Base-by-base conservation (phyloP, 2,888 invertebrate species). In the Euphydryas editha region DNA sequence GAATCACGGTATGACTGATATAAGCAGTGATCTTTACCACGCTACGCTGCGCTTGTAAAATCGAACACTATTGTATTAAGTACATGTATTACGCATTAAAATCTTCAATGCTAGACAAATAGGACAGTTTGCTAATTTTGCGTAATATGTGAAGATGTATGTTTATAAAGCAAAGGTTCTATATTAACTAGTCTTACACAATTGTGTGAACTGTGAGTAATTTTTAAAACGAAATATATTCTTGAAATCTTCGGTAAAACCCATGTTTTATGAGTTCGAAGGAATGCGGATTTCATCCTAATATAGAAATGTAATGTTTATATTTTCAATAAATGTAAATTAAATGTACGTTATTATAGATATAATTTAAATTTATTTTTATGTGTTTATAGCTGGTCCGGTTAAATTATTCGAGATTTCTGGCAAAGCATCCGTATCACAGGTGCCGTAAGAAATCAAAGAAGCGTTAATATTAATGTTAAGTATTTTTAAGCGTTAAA, bases 341-440 rank as follows among this genome's bases (percentile, higher is more conserved):
- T 36, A 17, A 17, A 17, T 8, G 11, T 36, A 36, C 10, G 13
- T 24, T 54, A 51, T 36, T 17, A 17, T 54, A 36, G 4, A 10
- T 54, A 36, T n/a, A 1, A 61, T 47, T 51, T 61, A 63, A 39
- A 30, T 61, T n/a, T 56, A 62, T 55, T 46, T 65, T 59, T 66
- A 55, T 63, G 64, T 54, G 8, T n/a, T 72, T 76, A 58, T 77
- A 78, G 78, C 72, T 78, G 78, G 74, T 77, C 77, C 68, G 78
- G 78, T 68, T 78, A 72, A 74, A 64, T 60, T 65, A 65, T 65
- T 65, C 65, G 55, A 69, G 72, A 59, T 69, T 71, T 70, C 69
- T 72, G 68, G 68, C 68, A 70, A 67, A 72, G 74, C 73, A 74
- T 70, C 65, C 13, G n/a, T n/a, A n/a, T n/a, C n/a, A n/a, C 58